phyloP scores from a whole-genome alignment of 2,113 vertebrate species.

The Pygoscelis antarcticus region DNA sequence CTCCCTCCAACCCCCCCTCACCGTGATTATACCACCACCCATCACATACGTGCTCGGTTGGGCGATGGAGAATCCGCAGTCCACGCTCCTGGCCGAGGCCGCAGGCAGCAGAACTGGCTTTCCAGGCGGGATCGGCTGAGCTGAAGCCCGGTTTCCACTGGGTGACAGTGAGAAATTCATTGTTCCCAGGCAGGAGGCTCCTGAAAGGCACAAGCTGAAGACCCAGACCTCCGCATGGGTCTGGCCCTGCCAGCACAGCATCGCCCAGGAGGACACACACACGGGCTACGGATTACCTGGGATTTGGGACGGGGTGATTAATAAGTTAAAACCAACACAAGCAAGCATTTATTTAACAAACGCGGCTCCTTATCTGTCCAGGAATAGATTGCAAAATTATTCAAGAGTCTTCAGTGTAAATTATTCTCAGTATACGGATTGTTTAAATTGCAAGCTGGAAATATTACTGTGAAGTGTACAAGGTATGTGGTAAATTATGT shows the following conservation, averaged over 20 bases:
- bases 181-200: not conserved
- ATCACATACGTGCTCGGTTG: rapidly evolving
- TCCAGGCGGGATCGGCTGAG: not conserved
- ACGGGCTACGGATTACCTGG: not conserved
- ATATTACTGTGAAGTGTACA: conserved; percentile 54
- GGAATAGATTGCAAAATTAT: conserved; percentile 47
- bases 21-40: not conserved
- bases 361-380: not conserved
- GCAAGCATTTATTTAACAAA: not conserved
- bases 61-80: rapidly evolving
- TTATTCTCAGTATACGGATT: conserved; percentile 34
- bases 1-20: not conserved
- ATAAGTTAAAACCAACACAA: conserved; percentile 2
- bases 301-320: not conserved
- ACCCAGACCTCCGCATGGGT: not conserved
- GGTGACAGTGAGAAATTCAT: not conserved
- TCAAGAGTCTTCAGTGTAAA: conserved; percentile 40
- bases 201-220: not conserved
- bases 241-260: not conserved
- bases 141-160: rapidly evolving
- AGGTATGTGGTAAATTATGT: conserved; percentile 61
- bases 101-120: not conserved
- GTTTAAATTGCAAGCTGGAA: conserved; percentile 54
- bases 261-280: rapidly evolving
- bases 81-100: rapidly evolving